These are phyloP conservation scores for Aramus guarauna DNA, from an alignment of 2,113 vertebrate genomes.

Conservation along the genomic window DNA sequence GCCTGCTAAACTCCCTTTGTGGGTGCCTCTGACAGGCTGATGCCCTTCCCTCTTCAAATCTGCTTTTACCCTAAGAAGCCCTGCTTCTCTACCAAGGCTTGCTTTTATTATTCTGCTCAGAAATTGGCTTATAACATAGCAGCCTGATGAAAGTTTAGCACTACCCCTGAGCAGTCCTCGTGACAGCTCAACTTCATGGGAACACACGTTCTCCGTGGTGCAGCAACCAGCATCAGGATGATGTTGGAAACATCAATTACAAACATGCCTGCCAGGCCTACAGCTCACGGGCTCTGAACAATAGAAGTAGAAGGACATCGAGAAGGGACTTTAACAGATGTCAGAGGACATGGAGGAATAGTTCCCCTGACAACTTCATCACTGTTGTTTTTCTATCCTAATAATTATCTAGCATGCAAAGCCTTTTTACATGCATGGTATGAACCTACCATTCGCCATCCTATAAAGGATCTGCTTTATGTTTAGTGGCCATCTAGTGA, in stretches of 20 bases:
- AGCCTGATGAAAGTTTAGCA: not conserved
- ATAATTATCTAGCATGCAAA: not conserved
- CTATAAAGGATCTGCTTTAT: not conserved
- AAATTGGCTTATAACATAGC: not conserved
- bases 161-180: not conserved
- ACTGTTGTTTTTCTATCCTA: not conserved
- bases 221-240: not conserved
- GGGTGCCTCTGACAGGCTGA: not conserved
- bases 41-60: not conserved
- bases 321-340: not conserved
- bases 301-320: not conserved
- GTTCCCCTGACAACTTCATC: not conserved
- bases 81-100: not conserved
- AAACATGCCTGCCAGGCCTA: constrained; percentile 5
- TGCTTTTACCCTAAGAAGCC: not conserved
- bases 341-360: not conserved
- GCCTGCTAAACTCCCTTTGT: not conserved
- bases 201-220: not conserved
- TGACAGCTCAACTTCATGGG: not conserved
- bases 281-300: not conserved
- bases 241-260: not conserved
- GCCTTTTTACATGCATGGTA: not conserved
- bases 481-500: not conserved
- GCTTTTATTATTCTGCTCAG: not conserved
- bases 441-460: not conserved